phyloP scores from a whole-genome alignment of 2,888 invertebrate species.

The Philereme vetulata region DNA sequence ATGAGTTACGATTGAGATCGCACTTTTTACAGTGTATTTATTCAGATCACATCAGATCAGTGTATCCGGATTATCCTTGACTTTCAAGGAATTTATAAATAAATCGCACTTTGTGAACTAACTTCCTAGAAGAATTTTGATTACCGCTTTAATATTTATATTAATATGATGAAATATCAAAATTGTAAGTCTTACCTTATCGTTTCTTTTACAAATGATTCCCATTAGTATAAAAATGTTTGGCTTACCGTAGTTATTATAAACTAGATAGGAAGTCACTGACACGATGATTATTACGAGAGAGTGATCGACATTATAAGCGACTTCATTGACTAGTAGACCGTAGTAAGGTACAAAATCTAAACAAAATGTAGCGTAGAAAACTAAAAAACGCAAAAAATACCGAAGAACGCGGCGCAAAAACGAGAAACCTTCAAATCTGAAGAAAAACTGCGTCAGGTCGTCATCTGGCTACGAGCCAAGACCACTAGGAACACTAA shows the following conservation, averaged over 20 bases:
- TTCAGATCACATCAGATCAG: too few relatives aligned
- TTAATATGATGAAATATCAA: too few relatives aligned
- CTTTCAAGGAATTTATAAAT: too few relatives aligned
- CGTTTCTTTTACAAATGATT: too few relatives aligned
- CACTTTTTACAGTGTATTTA: too few relatives aligned
- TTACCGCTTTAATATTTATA: too few relatives aligned
- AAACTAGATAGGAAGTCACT: constrained; percentile 1
- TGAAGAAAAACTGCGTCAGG: constrained; percentile 31
- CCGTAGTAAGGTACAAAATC: background rate
- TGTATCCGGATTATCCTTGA: too few relatives aligned
- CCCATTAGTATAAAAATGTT: too few relatives aligned
- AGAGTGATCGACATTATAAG: background rate
- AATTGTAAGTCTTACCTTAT: too few relatives aligned
- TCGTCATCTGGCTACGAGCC: constrained; percentile 38
- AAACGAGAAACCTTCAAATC: constrained; percentile 30
- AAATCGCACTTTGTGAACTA: too few relatives aligned
- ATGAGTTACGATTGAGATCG: background rate
- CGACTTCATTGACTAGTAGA: constrained; percentile 5
- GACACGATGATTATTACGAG: background rate
- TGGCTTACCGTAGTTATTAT: too few relatives aligned
- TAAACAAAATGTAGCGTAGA: background rate
- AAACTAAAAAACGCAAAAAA: constrained; percentile 12
- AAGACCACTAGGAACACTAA: constrained; percentile 29
- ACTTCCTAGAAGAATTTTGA: too few relatives aligned
- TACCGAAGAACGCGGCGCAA: constrained; percentile 10